Conservation (phyloP, 2,113 vertebrate species). For the Callaeas wilsoni region DNA sequence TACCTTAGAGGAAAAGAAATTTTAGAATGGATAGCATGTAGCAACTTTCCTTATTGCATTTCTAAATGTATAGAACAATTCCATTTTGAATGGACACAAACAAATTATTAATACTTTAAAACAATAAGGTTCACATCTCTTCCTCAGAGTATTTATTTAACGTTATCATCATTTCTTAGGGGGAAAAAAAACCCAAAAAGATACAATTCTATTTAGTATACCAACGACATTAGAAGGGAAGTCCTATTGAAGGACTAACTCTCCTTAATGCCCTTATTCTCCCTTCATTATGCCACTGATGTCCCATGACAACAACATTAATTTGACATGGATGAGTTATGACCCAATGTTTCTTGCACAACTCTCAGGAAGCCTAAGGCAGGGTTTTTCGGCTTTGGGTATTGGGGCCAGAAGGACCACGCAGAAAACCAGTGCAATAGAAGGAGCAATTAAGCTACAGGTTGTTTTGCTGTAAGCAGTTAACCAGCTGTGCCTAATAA, state of each 20-base stretch:
- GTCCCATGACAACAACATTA: conserved; percentile 86
- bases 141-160: background rate
- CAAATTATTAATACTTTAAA: background rate
- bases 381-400: conserved; percentile 63
- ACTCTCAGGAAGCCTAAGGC: conserved; percentile 70
- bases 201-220: background rate
- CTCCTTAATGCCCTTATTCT: conserved; percentile 86
- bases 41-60: background rate
- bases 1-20: background rate
- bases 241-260: conserved; percentile 78
- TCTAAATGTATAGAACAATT: background rate
- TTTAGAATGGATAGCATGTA: background rate
- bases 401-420: conserved; percentile 62
- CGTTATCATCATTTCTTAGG: background rate
- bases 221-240: conserved; percentile 38
- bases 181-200: accelerated
- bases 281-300: conserved; percentile 83
- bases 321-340: conserved; percentile 87
- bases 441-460: conserved; percentile 79
- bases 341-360: conserved; percentile 73
- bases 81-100: background rate
- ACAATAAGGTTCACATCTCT: background rate
- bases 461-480: conserved; percentile 71
- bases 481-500: conserved; percentile 74
- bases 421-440: conserved; percentile 53